Conservation (phyloP, 2,888 invertebrate species). For the Cantharis rufa region DNA sequence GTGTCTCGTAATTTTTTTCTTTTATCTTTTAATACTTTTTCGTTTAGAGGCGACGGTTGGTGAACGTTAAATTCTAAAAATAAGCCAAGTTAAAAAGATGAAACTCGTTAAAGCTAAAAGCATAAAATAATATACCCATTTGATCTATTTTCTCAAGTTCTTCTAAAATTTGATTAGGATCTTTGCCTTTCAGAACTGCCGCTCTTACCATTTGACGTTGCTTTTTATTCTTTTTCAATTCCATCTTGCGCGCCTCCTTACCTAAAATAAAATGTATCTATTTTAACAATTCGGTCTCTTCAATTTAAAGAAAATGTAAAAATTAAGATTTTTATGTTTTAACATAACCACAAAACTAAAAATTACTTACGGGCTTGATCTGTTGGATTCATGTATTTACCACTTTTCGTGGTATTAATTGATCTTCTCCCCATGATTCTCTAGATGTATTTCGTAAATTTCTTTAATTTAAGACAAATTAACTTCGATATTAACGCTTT, state of each 20-base stretch:
- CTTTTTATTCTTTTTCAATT: slow-evolving; percentile 97
- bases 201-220: slow-evolving; percentile 95
- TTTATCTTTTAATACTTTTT: slow-evolving; percentile 96
- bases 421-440: slow-evolving; percentile 92
- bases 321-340: background rate
- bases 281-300: background rate
- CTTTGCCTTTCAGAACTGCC: slow-evolving; percentile 96
- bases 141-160: slow-evolving; percentile 98
- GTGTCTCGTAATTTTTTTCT: slow-evolving; percentile 94
- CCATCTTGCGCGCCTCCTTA: slow-evolving; percentile 96
- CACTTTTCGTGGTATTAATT: slow-evolving; percentile 99
- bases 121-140: slow-evolving; percentile 73
- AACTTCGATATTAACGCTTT: background rate
- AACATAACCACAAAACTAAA: slow-evolving; percentile 3
- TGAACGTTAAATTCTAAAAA: slow-evolving; percentile 88
- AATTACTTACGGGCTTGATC: slow-evolving; percentile 93
- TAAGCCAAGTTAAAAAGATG: background rate
- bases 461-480: background rate
- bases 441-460: background rate
- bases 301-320: background rate
- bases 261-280: slow-evolving; percentile 60
- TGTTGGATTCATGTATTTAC: slow-evolving; percentile 99
- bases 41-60: slow-evolving; percentile 92
- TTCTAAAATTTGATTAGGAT: slow-evolving; percentile 91
- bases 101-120: background rate